Evolutionary conservation across 2,888 invertebrate species (phyloP).

Genomic region (Elgonia sp.): DNA sequence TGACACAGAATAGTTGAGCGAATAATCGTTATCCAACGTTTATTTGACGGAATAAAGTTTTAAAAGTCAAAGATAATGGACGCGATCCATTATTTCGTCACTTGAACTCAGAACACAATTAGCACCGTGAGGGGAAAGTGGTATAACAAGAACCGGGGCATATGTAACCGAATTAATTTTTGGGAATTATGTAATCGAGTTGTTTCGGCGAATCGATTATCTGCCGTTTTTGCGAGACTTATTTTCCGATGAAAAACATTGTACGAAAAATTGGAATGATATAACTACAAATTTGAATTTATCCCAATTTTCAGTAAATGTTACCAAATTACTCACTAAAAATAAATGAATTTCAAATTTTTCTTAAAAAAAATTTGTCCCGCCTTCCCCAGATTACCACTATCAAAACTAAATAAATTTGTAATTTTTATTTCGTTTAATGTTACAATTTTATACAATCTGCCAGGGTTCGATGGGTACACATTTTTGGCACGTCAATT

Average conservation of each 20-base stretch:
- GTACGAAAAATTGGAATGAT: not conserved
- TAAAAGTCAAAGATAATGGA: constrained; percentile 25
- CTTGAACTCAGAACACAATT: constrained; percentile 66
- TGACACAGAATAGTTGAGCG: constrained; percentile 41
- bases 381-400: constrained; percentile 11
- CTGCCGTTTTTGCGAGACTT: not conserved
- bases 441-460: constrained; percentile 40
- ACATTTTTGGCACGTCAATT: constrained; percentile 56
- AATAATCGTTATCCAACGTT: constrained; percentile 10
- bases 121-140: constrained; percentile 73
- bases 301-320: no score
- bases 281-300: not conserved
- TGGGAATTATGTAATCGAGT: constrained; percentile 38
- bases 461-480: constrained; percentile 23
- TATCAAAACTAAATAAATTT: constrained; percentile 15
- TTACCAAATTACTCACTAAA: no score
- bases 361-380: no score
- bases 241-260: not conserved
- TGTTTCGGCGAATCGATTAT: constrained; percentile 50
- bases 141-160: constrained; percentile 55
- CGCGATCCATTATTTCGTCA: constrained; percentile 59
- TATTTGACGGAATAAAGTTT: constrained; percentile 32
- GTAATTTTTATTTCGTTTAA: constrained; percentile 4
- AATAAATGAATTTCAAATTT: no score
- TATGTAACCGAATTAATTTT: constrained; percentile 66